These are phyloP conservation scores for Burhinus oedicnemus DNA, from an alignment of 2,113 vertebrate genomes.

Conservation along the genomic window DNA sequence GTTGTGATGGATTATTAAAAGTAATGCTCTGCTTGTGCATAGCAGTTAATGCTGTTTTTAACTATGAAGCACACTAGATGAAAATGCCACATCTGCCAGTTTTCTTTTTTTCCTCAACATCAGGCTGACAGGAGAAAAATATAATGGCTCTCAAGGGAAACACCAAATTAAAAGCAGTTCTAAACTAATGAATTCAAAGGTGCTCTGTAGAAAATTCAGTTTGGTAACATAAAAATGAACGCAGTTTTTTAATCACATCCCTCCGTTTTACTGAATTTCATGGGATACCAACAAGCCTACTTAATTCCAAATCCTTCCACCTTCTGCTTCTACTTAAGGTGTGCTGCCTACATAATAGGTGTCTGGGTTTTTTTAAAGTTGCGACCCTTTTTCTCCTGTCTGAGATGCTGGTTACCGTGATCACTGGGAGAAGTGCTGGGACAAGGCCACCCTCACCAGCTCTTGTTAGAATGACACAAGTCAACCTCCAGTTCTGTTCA, in stretches of 20 bases:
- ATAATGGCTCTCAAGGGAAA: slow-evolving; percentile 90
- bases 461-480: neutral
- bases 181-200: slow-evolving; percentile 92
- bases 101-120: slow-evolving; percentile 79
- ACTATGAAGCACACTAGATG: slow-evolving; percentile 75
- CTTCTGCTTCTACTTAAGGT: slow-evolving; percentile 14
- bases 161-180: slow-evolving; percentile 89
- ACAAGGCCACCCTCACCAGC: neutral
- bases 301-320: slow-evolving; percentile 44
- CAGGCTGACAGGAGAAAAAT: slow-evolving; percentile 87
- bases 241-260: slow-evolving; percentile 64
- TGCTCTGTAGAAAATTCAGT: slow-evolving; percentile 73
- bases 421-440: neutral
- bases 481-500: neutral
- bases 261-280: slow-evolving; percentile 67
- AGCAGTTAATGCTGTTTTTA: slow-evolving; percentile 74
- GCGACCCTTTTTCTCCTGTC: neutral
- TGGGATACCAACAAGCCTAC: slow-evolving; percentile 38
- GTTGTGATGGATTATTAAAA: slow-evolving; percentile 66
- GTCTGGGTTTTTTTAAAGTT: slow-evolving; percentile 20
- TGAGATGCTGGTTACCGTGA: neutral
- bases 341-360: neutral
- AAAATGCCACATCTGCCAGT: slow-evolving; percentile 82
- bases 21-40: slow-evolving; percentile 62
- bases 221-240: slow-evolving; percentile 77